Evolutionary conservation across 2,888 invertebrate genomes (phyloP), one percentile per base, ranked within the genome.

Genomic region (Ceramica pisi): DNA sequence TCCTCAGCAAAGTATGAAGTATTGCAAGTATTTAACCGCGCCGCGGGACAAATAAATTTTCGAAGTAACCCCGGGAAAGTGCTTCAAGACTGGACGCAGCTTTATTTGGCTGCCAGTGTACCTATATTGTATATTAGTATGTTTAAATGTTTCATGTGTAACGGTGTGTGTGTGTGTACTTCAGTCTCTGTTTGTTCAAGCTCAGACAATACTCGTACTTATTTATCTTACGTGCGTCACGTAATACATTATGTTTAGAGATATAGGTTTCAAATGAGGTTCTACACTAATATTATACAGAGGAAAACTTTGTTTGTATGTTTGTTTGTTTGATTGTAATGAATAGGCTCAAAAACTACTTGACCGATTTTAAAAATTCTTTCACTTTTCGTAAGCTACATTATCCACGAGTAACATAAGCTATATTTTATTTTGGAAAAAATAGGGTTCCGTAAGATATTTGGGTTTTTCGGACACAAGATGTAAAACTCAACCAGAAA

Each of bases 1-100:
- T 85, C 86, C 86, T 82, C 71, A 41, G 75, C 65, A 84, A 85
- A 85, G 86, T 84, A 85, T 85, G 86, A 85, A 86, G 84, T 82
- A 85, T 86, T 74, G 82, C 77, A 82, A 86, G 85, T 79, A 86
- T 85, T 85, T 86, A 85, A 84, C 84, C 75, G 75, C 70, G 74
- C 79, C 55, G 16, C 53, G 82, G 85, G 82, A 84, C 86, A 86
- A 83, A 85, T 86, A 85, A 76, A 82, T 84, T 84, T 78, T 80
- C 76, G 75, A 80, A 86, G 86, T 85, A 80, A 84, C 82, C 84
- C 53, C n/a, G 44, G 66, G 71, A 77, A 75, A 74, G 75, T 75
- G 68, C 84, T 83, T 78, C 68, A 83, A 85, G 75, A 75, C 83
- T 81, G 84, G 84, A 82, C 82, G 35, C 67, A 41, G 74, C n/a